phyloP scores from a whole-genome alignment of 2,113 vertebrate species.

The Podilymbus podiceps region DNA sequence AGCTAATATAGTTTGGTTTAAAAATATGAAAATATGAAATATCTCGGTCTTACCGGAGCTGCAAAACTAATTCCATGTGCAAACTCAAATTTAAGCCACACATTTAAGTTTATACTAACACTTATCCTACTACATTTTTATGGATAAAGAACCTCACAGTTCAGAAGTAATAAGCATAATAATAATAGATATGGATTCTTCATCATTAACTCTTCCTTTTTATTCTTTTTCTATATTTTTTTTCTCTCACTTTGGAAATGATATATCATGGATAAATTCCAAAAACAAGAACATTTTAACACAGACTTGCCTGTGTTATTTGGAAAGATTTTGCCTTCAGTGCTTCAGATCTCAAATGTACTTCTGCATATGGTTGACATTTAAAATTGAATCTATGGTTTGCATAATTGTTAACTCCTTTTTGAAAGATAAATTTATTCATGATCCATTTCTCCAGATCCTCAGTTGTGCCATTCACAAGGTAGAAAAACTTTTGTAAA shows the following conservation, averaged over 20 bases:
- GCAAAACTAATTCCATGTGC: not conserved
- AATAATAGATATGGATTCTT: not conserved
- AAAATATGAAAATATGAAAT: not conserved
- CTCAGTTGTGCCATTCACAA: not conserved
- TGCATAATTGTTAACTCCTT: not conserved
- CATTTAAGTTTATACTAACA: not conserved
- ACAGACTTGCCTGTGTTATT: not conserved
- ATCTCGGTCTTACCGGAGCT: not conserved
- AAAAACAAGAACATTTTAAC: not conserved
- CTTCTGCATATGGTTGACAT: not conserved
- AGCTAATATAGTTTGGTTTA: not conserved
- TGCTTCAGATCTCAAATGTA: not conserved
- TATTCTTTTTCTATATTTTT: not conserved
- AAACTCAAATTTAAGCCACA: not conserved
- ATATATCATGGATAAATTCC: not conserved
- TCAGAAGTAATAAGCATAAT: not conserved
- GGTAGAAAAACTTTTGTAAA: not conserved
- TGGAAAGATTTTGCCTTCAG: not conserved
- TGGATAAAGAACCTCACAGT: not conserved
- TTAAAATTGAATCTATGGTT: not conserved
- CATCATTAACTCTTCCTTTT: not conserved
- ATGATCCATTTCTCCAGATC: not conserved
- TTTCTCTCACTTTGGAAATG: not conserved
- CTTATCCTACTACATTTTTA: not conserved
- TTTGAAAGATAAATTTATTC: not conserved